Evolutionary conservation across 2,113 vertebrate genomes (phyloP).

Genomic region (Zootoca vivipara): DNA sequence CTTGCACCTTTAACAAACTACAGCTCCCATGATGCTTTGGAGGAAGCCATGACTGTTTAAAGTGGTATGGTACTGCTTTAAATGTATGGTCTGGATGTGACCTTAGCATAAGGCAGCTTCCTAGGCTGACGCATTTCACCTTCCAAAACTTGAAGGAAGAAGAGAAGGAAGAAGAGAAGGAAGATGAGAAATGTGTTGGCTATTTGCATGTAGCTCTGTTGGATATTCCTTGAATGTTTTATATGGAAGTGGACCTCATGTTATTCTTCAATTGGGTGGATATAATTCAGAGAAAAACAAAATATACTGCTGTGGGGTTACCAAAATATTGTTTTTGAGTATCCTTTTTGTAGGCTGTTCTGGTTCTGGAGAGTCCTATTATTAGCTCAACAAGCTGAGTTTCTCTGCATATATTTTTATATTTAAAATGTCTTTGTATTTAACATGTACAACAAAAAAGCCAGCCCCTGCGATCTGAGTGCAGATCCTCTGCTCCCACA

Average conservation of each 20-base stretch:
- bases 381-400: constrained; percentile 48
- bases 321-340: constrained; percentile 49
- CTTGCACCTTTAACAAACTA: too few relatives aligned
- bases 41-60: too few relatives aligned
- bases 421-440: constrained; percentile 44
- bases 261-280: constrained; percentile 37
- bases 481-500: constrained; percentile 50
- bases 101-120: too few relatives aligned
- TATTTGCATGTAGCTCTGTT: background rate
- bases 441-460: constrained; percentile 59
- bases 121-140: background rate
- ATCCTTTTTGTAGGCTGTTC: constrained; percentile 43
- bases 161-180: background rate
- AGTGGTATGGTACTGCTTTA: too few relatives aligned
- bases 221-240: background rate
- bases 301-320: background rate
- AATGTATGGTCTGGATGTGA: too few relatives aligned
- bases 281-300: constrained; percentile 16
- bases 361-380: constrained; percentile 65
- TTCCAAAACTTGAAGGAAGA: background rate
- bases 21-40: too few relatives aligned
- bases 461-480: constrained; percentile 40
- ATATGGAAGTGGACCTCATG: constrained; percentile 27
- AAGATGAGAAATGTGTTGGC: background rate
- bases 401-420: constrained; percentile 43